Evolutionary conservation across 2,888 invertebrate species (phyloP), one percentile per base, ranked within the genome.

Genomic region (Taenaris catops): DNA sequence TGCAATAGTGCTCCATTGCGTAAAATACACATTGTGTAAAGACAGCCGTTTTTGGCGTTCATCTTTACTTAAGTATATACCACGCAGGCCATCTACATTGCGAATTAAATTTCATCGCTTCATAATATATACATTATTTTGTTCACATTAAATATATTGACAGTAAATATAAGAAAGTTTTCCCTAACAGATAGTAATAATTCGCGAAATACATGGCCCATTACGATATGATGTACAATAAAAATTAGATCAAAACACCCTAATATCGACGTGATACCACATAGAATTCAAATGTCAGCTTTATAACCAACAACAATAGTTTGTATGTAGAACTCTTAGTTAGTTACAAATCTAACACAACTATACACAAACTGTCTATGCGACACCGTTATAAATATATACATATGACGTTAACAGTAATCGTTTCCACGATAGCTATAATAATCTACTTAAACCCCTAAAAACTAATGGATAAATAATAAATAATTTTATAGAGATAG

Each of bases 401-500:
- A 47, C 39, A 45, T 40, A 41, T 29, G 37, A 25, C 58, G 55
- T 65, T 58, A 68, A 69, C 67, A 65, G 50, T 61, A 53, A 60
- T 44, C 53, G 49, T 48, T 55, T 56, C 53, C 37, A 55, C 57
- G 46, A 54, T 49, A 49, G 54, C 56, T 53, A 46, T 23, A 31
- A 23, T 51, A 49, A 40, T 45, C 33, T 40, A 47, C 42, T 26
- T 50, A 41, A 51, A 53, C 43, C 46, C 58, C 61, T 74, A 79
- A 40, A 48, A 65, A 68, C 65, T 76, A 75, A 70, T 62, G 42
- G 65, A 72, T 73, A 81, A 81, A 79, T 75, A 84, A 84, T 86
- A 84, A 86, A 83, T 86, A 81, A 68, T 75, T 70, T 74, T 56
- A 41, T 58, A 55, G 53, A 71, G 66, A 75, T 59, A 79, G 84